These are phyloP conservation scores for Sciurus niger DNA, from an alignment of 2,113 vertebrate genomes.

Conservation along the genomic window DNA sequence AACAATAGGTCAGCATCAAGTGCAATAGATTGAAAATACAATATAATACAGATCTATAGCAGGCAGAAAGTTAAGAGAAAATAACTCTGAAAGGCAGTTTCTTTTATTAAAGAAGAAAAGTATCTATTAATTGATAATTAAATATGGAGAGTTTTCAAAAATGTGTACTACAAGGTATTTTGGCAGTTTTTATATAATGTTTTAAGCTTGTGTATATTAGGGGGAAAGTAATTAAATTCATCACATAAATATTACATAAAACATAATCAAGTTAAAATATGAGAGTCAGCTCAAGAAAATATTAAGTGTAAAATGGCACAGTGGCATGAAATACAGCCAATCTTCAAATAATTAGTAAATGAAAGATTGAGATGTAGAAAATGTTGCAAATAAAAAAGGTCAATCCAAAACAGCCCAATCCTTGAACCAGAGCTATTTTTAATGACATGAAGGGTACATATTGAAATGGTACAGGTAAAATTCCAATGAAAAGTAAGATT, in stretches of 20 bases:
- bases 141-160: neutral
- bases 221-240: neutral
- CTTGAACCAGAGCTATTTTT: neutral
- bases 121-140: neutral
- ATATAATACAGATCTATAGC: neutral
- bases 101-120: conserved; percentile 24
- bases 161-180: neutral
- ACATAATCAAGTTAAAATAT: neutral
- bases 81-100: neutral
- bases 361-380: neutral
- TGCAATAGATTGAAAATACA: neutral
- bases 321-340: neutral
- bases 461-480: neutral
- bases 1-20: neutral
- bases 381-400: neutral
- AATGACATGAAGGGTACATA: neutral
- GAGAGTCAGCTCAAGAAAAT: neutral
- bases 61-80: neutral
- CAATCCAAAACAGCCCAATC: neutral
- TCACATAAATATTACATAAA: conserved; percentile 37
- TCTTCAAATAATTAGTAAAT: neutral
- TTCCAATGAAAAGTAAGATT: conserved; percentile 17
- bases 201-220: conserved; percentile 19
- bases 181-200: neutral
- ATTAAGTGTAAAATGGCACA: neutral